Evolutionary conservation across 2,888 invertebrate species (phyloP), one percentile per base, ranked within the genome.

Genomic region (Chloroclystis v-ata): DNA sequence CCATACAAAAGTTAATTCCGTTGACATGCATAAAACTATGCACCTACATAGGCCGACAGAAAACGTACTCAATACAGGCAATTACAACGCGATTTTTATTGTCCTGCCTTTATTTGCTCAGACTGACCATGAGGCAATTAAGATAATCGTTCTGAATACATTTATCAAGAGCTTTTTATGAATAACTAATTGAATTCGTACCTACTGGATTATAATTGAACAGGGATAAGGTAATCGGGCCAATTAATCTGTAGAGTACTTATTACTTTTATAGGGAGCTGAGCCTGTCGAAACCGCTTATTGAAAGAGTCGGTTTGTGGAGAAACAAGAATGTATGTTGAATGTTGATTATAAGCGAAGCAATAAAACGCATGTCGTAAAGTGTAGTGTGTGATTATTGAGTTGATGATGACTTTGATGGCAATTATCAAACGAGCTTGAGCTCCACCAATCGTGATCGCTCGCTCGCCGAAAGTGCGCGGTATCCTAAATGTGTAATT

Each of bases 21-120:
- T 73, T 79, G 82, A 84, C 82, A 83, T 78, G 81, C 82, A 79
- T 84, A 78, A 77, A 78, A 74, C 72, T 68, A 62, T 67, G 65
- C 74, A 68, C 62, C 55, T 59, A 56, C 45, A 49, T 49, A 52
- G 65, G 50, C 40, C 57, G 33, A 16, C 33, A 10, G 20, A 35
- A 20, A 20, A 33, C 16, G 33, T 20, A 20, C 45, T 57, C 46
- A 37, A 42, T 54, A 54, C 57, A 50, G 62, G 62, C 65, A 71
- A 77, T 73, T 72, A 69, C 55, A 53, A 52, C 49, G 49, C 57
- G 49, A 54, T 49, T 70, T 65, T 69, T 56, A 57, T 52, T 59
- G 52, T 52, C 46, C 26, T 47, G 48, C 48, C 53, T 61, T 63
- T 59, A 53, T 60, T 59, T 58, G 52, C 43, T 46, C 29, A 40